Evolutionary conservation across 1,140 invertebrate genomes (phyloP).

Genomic region (Cotesia glomerata): DNA sequence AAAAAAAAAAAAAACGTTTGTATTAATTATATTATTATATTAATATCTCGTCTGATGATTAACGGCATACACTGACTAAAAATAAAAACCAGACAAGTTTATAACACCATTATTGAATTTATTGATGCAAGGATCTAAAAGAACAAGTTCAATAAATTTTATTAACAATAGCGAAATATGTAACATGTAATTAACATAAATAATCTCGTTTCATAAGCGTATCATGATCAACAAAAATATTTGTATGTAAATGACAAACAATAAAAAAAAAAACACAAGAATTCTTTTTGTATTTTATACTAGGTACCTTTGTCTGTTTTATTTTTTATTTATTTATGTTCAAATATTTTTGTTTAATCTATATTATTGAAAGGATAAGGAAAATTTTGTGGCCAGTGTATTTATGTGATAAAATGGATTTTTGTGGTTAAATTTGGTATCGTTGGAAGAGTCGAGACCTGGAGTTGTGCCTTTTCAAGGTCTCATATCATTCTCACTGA

Average conservation of each 20-base stretch:
- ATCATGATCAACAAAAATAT: conserved; percentile 51
- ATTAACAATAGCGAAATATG: conserved; percentile 33
- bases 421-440: too few relatives aligned
- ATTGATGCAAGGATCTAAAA: not conserved
- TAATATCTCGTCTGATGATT: conserved; percentile 1
- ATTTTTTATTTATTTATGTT: not conserved
- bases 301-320: not conserved
- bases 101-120: not conserved
- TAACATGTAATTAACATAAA: conserved; percentile 37
- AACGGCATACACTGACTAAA: not conserved
- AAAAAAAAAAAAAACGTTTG: conserved; percentile 26
- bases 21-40: conserved; percentile 21
- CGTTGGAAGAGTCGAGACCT: too few relatives aligned
- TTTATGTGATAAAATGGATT: too few relatives aligned
- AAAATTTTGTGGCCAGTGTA: too few relatives aligned
- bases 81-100: too few relatives aligned
- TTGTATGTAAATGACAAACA: conserved; percentile 61
- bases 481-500: too few relatives aligned
- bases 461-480: too few relatives aligned
- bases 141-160: not conserved
- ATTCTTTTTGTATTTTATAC: not conserved
- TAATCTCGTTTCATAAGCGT: conserved; percentile 49
- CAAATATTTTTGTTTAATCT: not conserved
- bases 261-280: conserved; percentile 46
- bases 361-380: too few relatives aligned